A percentile compares a stretch with the other conserved stretches of the same genome.
phyloP scores from a whole-genome alignment of 2,888 invertebrate genomes.

The Drosophila histrio region DNA sequence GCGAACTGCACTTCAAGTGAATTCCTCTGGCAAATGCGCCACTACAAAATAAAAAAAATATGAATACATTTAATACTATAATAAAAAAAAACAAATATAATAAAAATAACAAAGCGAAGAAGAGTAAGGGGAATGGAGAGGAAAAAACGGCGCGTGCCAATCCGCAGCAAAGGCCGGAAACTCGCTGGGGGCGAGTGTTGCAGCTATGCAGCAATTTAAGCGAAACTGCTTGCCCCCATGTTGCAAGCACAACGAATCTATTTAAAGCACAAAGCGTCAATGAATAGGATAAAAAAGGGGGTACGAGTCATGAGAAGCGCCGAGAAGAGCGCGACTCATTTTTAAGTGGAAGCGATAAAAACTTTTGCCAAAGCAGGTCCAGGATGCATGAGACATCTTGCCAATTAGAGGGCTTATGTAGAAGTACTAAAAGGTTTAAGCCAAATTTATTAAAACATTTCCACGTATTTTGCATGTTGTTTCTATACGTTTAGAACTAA shows the following conservation, averaged over 20 bases:
- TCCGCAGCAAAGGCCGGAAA: slow-evolving; percentile 45
- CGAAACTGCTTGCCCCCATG: slow-evolving; percentile 36
- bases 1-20: slow-evolving; percentile 65
- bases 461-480: not conserved
- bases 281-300: not conserved
- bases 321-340: slow-evolving; percentile 10
- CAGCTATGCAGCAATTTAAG: slow-evolving; percentile 49
- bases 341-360: slow-evolving; percentile 46
- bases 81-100: slow-evolving; percentile 12
- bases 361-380: not conserved
- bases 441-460: not conserved
- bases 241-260: slow-evolving; percentile 38
- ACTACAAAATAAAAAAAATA: slow-evolving; percentile 57
- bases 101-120: not conserved
- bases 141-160: slow-evolving; percentile 59
- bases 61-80: slow-evolving; percentile 68
- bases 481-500: no score
- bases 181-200: slow-evolving; percentile 43
- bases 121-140: not conserved
- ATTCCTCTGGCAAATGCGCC: slow-evolving; percentile 42
- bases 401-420: not conserved
- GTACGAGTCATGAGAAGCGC: slow-evolving; percentile 31
- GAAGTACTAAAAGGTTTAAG: not conserved
- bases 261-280: slow-evolving; percentile 31
- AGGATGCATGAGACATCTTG: not conserved